Base-by-base conservation (phyloP, 2,113 vertebrate species). In the Verasper variegatus region DNA sequence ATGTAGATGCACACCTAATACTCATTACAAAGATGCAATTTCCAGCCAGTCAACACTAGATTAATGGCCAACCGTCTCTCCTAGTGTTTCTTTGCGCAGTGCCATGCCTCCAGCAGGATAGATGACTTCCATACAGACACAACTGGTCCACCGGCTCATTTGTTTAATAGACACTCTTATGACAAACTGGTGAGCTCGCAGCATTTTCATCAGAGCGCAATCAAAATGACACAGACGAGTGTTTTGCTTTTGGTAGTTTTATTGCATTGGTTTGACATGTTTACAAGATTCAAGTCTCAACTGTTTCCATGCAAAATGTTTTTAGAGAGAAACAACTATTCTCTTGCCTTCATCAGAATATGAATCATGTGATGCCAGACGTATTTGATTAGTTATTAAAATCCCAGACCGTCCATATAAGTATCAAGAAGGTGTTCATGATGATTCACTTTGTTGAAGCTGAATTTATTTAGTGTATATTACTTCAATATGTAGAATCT, bases 1-100 rank as follows among this genome's bases (percentile, higher is more conserved):
- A 95, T 95, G 95, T 94, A 94, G 95, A 95, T 94, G 93, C 94
- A 94, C 92, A 94, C 93, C 94, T 95, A 95, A 95, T 94, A 93
- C 95, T 95, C 95, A 95, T 95, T 95, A 95, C 92, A 95, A 93
- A 95, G 93, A 95, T 92, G 92, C 94, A 93, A 94, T 94, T 95
- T 94, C 93, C 93, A 91, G 82, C 93, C 91, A 95, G 93, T 94
- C 94, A 93, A 63, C 62, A 83, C 40, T 89, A 94, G 93, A 95
- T 95, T 95, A 94, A 95, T 95, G 94, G 90, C 85, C 87, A 81
- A 75, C 67, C 87, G 71, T 93, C 89, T 88, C 90, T 91, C 86
- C 86, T 74, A 82, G 90, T 90, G 92, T 93, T 92, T 85, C 91
- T 87, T 88, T 86, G 88, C 71, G 65, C 90, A 70, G 88, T 83